Evolutionary conservation across 2,888 invertebrate genomes (phyloP).

Genomic region (Apamea anceps): DNA sequence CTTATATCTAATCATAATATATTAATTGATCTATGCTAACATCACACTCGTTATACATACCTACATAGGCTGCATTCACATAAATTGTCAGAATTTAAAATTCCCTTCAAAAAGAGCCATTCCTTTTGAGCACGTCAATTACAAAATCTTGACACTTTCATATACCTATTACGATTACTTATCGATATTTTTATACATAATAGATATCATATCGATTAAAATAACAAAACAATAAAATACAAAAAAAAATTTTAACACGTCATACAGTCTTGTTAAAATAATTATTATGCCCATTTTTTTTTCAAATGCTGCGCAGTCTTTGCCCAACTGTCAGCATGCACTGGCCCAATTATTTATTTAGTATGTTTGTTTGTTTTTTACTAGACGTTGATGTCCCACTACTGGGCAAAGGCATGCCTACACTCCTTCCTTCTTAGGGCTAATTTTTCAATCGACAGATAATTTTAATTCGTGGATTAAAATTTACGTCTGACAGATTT

Average conservation of each 20-base stretch:
- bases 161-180: neutral
- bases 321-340: neutral
- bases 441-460: too few relatives aligned
- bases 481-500: too few relatives aligned
- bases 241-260: constrained; percentile 4
- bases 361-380: too few relatives aligned
- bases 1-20: constrained; percentile 46
- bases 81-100: constrained; percentile 16
- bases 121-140: constrained; percentile 34
- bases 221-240: constrained; percentile 35
- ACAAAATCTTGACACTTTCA: constrained; percentile 8
- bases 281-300: neutral
- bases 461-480: too few relatives aligned
- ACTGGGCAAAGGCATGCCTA: neutral
- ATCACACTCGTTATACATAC: constrained; percentile 26
- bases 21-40: constrained; percentile 19
- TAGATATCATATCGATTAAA: constrained; percentile 19
- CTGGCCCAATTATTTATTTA: neutral
- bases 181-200: constrained; percentile 1
- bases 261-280: neutral
- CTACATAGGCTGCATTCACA: constrained; percentile 16
- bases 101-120: constrained; percentile 1
- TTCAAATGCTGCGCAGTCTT: neutral
- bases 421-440: neutral
- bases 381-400: neutral